A percentile compares a stretch with the other conserved stretches of the same genome.
phyloP scores from a whole-genome alignment of 2,113 vertebrate species.

The Carassius carassius region DNA sequence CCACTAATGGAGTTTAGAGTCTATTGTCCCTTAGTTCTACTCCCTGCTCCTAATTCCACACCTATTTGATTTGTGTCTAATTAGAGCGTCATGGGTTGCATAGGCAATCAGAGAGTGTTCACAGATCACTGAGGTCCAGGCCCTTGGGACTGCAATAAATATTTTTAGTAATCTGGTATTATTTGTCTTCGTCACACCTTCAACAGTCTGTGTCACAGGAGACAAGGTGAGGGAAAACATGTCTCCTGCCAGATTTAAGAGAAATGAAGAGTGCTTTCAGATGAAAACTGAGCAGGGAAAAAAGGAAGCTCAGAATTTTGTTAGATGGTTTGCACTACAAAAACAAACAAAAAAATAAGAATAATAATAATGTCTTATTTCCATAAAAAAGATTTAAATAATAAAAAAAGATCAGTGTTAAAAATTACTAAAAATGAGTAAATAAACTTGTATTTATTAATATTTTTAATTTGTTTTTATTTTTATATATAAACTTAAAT shows the following conservation, averaged over 20 bases:
- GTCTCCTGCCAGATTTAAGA: slow-evolving; percentile 27
- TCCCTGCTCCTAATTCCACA: slow-evolving; percentile 47
- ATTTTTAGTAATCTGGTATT: slow-evolving; percentile 51
- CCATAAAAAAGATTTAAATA: too few relatives aligned
- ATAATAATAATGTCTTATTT: too few relatives aligned
- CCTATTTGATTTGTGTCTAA: slow-evolving; percentile 67
- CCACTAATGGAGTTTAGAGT: slow-evolving; percentile 70
- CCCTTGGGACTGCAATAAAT: slow-evolving; percentile 50
- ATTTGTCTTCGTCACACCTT: slow-evolving; percentile 71
- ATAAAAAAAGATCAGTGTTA: too few relatives aligned
- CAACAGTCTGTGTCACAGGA: slow-evolving; percentile 30
- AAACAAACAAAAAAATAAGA: too few relatives aligned
- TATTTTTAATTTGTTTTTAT: too few relatives aligned
- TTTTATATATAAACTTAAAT: too few relatives aligned
- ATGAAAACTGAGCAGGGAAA: not conserved
- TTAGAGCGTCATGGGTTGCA: slow-evolving; percentile 66
- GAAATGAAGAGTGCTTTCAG: slow-evolving; percentile 1
- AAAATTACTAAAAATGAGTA: too few relatives aligned
- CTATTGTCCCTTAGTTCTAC: slow-evolving; percentile 57
- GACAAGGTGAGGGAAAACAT: slow-evolving; percentile 28
- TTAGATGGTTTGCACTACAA: not conserved
- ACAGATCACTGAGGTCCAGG: slow-evolving; percentile 59
- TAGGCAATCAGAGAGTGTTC: slow-evolving; percentile 62
- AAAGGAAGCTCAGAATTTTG: not conserved
- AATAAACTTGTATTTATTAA: too few relatives aligned